A percentile compares a stretch with the other conserved stretches of the same genome.
These are phyloP conservation scores for Piprites chloris DNA, from an alignment of 2,113 vertebrate species.

Conservation along the genomic window DNA sequence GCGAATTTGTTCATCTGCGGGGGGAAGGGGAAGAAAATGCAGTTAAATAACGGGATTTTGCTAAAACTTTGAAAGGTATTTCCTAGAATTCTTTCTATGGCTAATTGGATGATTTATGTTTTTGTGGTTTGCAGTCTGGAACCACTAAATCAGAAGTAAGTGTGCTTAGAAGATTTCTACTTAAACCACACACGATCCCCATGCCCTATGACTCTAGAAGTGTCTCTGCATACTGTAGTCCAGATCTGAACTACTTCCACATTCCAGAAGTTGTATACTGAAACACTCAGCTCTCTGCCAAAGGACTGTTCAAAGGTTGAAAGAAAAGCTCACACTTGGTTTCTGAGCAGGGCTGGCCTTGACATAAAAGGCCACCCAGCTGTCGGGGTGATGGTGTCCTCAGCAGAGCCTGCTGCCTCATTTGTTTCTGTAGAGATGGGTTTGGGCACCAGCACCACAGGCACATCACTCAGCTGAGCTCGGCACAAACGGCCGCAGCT, in stretches of 20 bases:
- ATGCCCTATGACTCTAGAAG: neutral
- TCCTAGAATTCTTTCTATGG: neutral
- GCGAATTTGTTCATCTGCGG: neutral
- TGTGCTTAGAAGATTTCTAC: neutral
- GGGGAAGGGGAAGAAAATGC: neutral
- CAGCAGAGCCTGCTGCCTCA: neutral
- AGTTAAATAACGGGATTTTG: neutral
- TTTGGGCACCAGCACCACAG: neutral
- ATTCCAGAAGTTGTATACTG: neutral
- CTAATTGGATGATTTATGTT: neutral
- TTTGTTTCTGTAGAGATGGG: neutral
- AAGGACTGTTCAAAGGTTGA: neutral
- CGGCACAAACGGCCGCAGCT: rapidly evolving
- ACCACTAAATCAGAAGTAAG: neutral
- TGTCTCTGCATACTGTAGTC: neutral
- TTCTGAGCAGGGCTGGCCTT: neutral
- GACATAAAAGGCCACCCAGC: neutral
- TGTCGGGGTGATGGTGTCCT: neutral
- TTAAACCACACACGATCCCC: neutral
- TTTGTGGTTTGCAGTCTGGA: neutral
- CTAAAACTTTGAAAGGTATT: neutral
- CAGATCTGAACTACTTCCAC: neutral
- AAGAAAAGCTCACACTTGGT: neutral
- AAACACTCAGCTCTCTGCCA: neutral
- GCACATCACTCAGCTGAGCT: neutral